These are phyloP conservation scores for Propithecus deckenii DNA, from an alignment of 2,797 vertebrate genomes.

Conservation along the genomic window DNA sequence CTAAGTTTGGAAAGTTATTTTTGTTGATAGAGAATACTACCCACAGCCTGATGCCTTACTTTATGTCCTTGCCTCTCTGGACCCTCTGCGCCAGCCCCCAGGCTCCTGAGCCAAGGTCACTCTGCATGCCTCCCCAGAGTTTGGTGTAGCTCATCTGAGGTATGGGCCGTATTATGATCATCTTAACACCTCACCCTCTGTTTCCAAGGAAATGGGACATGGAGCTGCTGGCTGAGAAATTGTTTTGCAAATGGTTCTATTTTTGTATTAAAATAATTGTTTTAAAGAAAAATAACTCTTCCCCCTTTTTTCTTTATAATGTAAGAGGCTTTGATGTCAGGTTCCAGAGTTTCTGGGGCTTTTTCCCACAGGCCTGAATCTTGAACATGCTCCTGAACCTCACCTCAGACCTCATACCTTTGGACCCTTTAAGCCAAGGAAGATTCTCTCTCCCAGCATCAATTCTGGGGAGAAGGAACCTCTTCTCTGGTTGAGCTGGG, in stretches of 20 bases:
- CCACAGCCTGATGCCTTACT: neutral
- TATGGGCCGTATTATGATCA: neutral
- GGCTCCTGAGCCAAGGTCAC: neutral
- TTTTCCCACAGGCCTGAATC: neutral
- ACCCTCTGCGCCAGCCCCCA: neutral
- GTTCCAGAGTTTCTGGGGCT: neutral
- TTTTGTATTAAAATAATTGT: conserved; percentile 67
- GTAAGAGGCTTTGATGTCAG: neutral
- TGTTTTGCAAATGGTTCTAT: conserved; percentile 76
- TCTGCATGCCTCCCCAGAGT: neutral
- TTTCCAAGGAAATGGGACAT: conserved; percentile 43
- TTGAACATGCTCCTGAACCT: neutral
- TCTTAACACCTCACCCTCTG: conserved; percentile 14
- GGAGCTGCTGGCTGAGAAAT: conserved; percentile 64
- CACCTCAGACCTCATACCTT: neutral
- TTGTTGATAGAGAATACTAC: neutral
- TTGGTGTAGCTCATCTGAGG: neutral
- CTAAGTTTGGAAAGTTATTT: neutral
- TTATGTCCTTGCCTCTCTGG: neutral
- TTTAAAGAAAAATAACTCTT: conserved; percentile 52
- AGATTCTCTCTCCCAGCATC: neutral
- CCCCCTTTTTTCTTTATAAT: neutral
- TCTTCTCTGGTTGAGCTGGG: neutral
- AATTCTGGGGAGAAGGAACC: neutral
- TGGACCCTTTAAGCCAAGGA: neutral